These are phyloP conservation scores for Smutsia gigantea DNA, from an alignment of 2,797 vertebrate genomes.

Conservation along the genomic window DNA sequence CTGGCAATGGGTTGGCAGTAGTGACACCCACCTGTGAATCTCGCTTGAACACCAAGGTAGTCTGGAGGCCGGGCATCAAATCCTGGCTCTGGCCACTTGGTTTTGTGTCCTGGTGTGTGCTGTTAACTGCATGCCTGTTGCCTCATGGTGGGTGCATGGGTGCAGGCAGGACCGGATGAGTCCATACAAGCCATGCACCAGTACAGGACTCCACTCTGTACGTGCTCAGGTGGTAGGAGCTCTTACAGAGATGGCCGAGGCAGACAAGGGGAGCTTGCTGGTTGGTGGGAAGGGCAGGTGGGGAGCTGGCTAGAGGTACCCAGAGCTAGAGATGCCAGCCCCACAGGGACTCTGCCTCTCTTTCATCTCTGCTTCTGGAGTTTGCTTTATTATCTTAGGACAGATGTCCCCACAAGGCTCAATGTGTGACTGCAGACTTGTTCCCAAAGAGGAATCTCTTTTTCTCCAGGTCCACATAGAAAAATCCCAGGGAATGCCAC, in stretches of 20 bases:
- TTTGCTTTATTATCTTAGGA: background rate
- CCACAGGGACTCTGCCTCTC: background rate
- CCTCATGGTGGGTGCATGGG: background rate
- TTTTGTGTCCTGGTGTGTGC: background rate
- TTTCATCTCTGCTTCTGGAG: background rate
- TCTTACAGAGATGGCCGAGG: background rate
- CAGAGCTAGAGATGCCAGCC: background rate
- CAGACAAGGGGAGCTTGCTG: background rate
- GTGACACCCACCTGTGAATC: background rate
- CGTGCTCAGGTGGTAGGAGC: background rate
- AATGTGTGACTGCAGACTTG: background rate
- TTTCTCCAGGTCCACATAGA: background rate
- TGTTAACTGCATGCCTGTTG: background rate
- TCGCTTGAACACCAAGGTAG: accelerated
- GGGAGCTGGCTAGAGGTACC: background rate
- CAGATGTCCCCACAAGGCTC: background rate
- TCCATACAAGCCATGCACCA: background rate
- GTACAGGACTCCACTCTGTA: background rate
- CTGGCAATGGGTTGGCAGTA: background rate
- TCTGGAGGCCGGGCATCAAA: background rate
- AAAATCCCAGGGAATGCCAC: background rate
- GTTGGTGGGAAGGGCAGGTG: background rate
- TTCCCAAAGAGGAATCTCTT: background rate
- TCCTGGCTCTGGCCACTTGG: background rate
- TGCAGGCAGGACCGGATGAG: background rate